These are phyloP conservation scores for Cromileptes altivelis DNA, from an alignment of 2,113 vertebrate species.

Conservation along the genomic window DNA sequence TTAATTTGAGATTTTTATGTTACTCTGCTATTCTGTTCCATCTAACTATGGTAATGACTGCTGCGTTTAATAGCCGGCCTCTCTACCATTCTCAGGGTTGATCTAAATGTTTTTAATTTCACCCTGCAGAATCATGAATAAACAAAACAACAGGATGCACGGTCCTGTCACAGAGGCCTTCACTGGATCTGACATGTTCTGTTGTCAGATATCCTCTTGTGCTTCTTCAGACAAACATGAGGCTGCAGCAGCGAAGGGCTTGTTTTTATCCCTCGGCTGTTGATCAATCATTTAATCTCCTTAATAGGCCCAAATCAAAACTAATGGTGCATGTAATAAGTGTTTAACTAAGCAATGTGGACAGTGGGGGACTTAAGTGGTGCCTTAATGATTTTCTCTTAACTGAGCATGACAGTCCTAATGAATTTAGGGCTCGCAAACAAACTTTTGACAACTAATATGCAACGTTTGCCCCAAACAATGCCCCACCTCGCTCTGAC, in stretches of 20 bases:
- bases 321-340: conserved; percentile 77
- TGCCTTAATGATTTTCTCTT: conserved; percentile 57
- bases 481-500: conserved; percentile 39
- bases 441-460: conserved; percentile 71
- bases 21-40: neutral
- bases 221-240: conserved; percentile 41
- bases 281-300: conserved; percentile 80
- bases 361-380: conserved; percentile 63
- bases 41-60: conserved; percentile 38
- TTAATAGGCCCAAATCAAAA: conserved; percentile 77
- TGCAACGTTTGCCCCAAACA: conserved; percentile 63
- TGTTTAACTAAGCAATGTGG: conserved; percentile 77
- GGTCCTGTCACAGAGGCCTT: conserved; percentile 37
- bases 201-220: conserved; percentile 48
- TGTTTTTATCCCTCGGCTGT: conserved; percentile 62
- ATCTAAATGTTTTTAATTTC: conserved; percentile 72
- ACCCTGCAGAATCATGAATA: conserved; percentile 66
- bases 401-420: conserved; percentile 67
- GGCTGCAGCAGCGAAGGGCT: conserved; percentile 33
- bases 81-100: neutral
- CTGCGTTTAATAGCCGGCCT: conserved; percentile 21
- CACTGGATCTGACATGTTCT: conserved; percentile 65
- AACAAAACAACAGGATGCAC: conserved; percentile 54
- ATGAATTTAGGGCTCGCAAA: conserved; percentile 64
- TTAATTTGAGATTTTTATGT: neutral